Evolutionary conservation across 2,797 vertebrate genomes (phyloP).

Genomic region (Hyperoplus immaculatus): DNA sequence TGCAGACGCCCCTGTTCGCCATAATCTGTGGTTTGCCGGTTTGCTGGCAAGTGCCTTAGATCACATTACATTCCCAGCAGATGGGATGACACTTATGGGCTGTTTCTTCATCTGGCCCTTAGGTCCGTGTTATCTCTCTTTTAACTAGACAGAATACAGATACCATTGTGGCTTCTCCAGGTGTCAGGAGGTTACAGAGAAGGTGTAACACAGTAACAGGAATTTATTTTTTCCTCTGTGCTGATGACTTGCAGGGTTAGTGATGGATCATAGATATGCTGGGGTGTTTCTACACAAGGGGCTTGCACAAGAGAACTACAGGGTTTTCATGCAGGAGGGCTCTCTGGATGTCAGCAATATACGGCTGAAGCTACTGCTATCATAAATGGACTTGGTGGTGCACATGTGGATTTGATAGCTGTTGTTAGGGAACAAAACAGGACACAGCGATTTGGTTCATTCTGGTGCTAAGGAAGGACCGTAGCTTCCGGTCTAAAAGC

Average conservation of each 20-base stretch:
- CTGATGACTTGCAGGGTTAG: constrained; percentile 52
- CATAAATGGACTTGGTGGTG: constrained; percentile 14
- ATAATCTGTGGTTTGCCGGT: constrained; percentile 45
- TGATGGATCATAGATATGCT: constrained; percentile 41
- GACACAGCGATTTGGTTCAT: constrained; percentile 29
- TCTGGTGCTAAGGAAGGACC: constrained; percentile 43
- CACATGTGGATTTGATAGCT: constrained; percentile 18
- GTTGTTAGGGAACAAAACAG: constrained; percentile 56
- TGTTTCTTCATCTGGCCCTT: constrained; percentile 57
- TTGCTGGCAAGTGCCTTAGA: constrained; percentile 39
- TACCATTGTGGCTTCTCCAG: constrained; percentile 38
- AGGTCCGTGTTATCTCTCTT: constrained; percentile 42
- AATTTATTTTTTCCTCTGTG: constrained; percentile 35
- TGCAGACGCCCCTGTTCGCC: constrained; percentile 25
- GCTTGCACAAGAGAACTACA: neutral
- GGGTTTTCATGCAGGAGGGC: constrained; percentile 1
- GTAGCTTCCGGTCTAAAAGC: constrained; percentile 36
- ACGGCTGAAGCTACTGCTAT: constrained; percentile 8
- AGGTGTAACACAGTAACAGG: constrained; percentile 30
- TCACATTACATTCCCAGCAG: constrained; percentile 56
- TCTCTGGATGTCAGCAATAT: constrained; percentile 26
- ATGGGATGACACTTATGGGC: constrained; percentile 54
- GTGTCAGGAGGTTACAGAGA: constrained; percentile 49
- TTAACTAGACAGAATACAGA: constrained; percentile 50
- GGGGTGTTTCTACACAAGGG: constrained; percentile 1